A percentile compares a stretch with the other conserved stretches of the same genome.
These are phyloP conservation scores for Meteorus cinctellus DNA, from an alignment of 2,888 invertebrate species.

Conservation along the genomic window DNA sequence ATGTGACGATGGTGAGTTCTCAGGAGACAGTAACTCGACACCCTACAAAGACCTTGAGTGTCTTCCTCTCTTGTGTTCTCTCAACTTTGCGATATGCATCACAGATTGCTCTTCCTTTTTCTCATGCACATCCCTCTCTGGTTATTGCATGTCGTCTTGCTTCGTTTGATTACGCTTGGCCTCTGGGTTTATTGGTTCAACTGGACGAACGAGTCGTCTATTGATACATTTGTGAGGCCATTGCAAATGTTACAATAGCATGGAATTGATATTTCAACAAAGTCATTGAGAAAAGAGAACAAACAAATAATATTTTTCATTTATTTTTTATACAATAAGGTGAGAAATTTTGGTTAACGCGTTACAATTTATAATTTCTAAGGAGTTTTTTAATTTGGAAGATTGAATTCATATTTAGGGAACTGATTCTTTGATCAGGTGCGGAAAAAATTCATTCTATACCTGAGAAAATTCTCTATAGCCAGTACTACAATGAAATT, in stretches of 20 bases:
- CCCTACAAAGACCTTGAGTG: slow-evolving; percentile 62
- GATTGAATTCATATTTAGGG: too few species aligned
- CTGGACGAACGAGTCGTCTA: slow-evolving; percentile 41
- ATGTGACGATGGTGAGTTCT: slow-evolving; percentile 13
- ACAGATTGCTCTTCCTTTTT: slow-evolving; percentile 16
- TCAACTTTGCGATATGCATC: slow-evolving; percentile 13
- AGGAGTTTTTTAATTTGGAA: too few species aligned
- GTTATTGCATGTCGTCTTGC: background rate
- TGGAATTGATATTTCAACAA: background rate
- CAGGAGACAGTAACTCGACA: slow-evolving; percentile 57
- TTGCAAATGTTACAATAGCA: slow-evolving; percentile 17
- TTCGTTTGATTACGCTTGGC: slow-evolving; percentile 17
- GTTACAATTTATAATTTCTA: too few species aligned
- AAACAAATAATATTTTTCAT: slow-evolving; percentile 3
- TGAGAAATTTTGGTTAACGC: background rate
- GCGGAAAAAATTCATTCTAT: too few species aligned
- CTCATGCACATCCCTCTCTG: background rate
- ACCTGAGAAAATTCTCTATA: too few species aligned
- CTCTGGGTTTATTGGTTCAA: slow-evolving; percentile 58
- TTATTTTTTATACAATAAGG: background rate
- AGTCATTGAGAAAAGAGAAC: slow-evolving; percentile 15
- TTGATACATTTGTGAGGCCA: slow-evolving; percentile 58
- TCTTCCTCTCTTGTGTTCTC: slow-evolving; percentile 50
- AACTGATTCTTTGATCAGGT: too few species aligned
- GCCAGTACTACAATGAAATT: too few species aligned